Evolutionary conservation across 2,888 invertebrate species (phyloP).

Genomic region (Myathropa florea): DNA sequence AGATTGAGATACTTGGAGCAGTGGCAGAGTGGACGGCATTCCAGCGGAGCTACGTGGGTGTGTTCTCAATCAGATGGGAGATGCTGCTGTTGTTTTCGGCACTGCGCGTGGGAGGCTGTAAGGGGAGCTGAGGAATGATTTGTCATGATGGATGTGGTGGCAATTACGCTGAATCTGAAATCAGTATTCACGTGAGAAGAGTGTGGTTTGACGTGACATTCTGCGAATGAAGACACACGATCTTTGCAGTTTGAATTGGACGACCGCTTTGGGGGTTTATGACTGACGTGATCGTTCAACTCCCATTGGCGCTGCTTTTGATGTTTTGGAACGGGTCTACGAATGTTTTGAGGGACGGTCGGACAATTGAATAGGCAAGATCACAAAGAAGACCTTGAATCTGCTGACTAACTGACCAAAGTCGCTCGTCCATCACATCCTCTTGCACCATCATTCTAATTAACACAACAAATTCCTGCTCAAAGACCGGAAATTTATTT

Average conservation of each 20-base stretch:
- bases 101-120: neutral
- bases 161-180: neutral
- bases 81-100: neutral
- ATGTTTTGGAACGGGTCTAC: neutral
- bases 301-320: neutral
- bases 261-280: neutral
- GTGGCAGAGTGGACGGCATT: constrained; percentile 37
- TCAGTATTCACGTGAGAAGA: neutral
- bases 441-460: neutral
- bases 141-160: neutral
- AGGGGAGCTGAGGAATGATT: neutral
- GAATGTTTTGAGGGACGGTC: no score
- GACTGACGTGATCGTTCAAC: neutral
- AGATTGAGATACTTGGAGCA: neutral
- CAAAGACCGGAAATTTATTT: neutral
- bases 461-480: neutral
- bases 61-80: constrained; percentile 7
- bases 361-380: no score
- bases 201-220: neutral
- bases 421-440: no score
- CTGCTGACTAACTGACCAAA: no score
- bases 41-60: constrained; percentile 30
- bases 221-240: neutral
- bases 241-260: neutral
- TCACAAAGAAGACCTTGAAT: no score